Percentiles rank a stretch among this genome's conserved stretches.
Evolutionary conservation across 2,797 vertebrate species (phyloP).

Genomic region (Anguilla marmorata): DNA sequence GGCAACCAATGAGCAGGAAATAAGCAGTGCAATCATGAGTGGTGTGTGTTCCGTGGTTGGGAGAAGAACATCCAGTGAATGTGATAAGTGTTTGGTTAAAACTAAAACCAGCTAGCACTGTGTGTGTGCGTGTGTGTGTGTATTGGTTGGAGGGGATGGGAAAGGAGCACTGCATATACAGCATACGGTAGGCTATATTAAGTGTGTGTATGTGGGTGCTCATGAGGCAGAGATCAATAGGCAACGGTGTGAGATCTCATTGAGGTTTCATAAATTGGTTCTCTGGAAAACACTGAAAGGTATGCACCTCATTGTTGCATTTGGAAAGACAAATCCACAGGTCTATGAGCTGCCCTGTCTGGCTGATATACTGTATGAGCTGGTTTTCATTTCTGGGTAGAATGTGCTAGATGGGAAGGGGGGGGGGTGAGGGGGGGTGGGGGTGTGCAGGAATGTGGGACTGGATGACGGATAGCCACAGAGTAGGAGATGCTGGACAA

Average conservation of each 20-base stretch:
- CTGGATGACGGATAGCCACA: background rate
- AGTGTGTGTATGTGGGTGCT: background rate
- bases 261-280: background rate
- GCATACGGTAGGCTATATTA: background rate
- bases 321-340: background rate
- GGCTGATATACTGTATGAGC: conserved; percentile 4
- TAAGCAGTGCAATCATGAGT: background rate
- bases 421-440: background rate
- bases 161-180: background rate
- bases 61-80: background rate
- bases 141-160: background rate
- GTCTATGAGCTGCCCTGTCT: background rate
- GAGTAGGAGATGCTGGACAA: conserved; percentile 17
- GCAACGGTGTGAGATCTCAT: background rate
- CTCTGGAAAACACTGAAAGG: background rate
- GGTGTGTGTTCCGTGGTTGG: conserved; percentile 19
- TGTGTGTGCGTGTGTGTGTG: conserved; percentile 25
- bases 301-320: background rate
- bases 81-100: background rate
- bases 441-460: no score
- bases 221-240: background rate
- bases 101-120: background rate
- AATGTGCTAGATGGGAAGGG: background rate
- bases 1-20: background rate
- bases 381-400: background rate